Percentiles rank a stretch among this genome's conserved stretches.
Evolutionary conservation across 53 echinoderm and acorn worm species (phyloP).

Genomic region (Hippasteria phrygiana): DNA sequence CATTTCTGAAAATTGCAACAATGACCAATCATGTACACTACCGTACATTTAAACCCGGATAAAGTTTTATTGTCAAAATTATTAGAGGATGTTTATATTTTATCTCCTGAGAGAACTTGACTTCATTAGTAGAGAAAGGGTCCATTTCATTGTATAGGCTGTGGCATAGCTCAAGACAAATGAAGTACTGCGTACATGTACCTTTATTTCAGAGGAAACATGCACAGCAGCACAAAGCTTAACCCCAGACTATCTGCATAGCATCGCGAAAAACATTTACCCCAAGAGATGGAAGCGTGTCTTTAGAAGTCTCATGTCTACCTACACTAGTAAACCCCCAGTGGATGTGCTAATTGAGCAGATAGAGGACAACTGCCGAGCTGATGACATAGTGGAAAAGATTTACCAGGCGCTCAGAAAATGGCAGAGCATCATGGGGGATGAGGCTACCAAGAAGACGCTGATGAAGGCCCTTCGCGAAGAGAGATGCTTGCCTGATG

Average conservation of each 20-base stretch:
- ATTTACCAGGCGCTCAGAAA: conserved; percentile 32
- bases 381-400: background rate
- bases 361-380: background rate
- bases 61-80: too few species aligned
- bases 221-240: too few species aligned
- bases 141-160: too few species aligned
- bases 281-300: background rate
- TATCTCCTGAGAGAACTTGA: too few species aligned
- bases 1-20: too few species aligned
- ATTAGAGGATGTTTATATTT: too few species aligned
- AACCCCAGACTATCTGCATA: background rate
- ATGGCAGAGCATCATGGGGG: conserved; percentile 20
- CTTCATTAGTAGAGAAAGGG: too few species aligned
- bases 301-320: background rate
- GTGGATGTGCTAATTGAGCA: conserved; percentile 32
- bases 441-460: background rate
- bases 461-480: conserved; percentile 12
- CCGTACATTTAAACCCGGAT: too few species aligned
- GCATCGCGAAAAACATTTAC: background rate
- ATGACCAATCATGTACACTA: too few species aligned
- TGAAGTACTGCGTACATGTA: too few species aligned
- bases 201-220: too few species aligned
- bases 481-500: background rate
- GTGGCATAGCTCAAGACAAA: too few species aligned
- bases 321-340: background rate